A percentile compares a stretch with the other conserved stretches of the same genome.
Evolutionary conservation across 53 echinoderm and acorn worm genomes (phyloP).

Genomic region (Paracentrotus lividus): DNA sequence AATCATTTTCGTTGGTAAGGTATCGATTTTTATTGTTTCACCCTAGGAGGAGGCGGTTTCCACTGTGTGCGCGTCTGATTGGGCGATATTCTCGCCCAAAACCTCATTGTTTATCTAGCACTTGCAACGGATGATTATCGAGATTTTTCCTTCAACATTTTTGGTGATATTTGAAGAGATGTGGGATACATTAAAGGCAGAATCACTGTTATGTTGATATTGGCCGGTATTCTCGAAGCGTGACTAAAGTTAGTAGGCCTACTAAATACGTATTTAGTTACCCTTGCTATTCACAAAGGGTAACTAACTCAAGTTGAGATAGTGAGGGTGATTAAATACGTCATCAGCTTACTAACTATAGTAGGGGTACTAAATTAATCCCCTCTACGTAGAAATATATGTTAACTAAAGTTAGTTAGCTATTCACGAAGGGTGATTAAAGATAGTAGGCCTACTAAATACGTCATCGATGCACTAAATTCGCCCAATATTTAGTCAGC

Average conservation of each 20-base stretch:
- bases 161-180: not conserved
- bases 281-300: too few relatives aligned
- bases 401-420: too few relatives aligned
- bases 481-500: too few relatives aligned
- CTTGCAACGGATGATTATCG: not conserved
- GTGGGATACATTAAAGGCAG: not conserved
- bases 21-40: conserved; percentile 18
- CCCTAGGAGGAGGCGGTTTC: not conserved
- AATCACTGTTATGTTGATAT: not conserved
- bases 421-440: too few relatives aligned
- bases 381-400: too few relatives aligned
- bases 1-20: not conserved
- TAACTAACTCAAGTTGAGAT: too few relatives aligned
- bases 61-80: not conserved
- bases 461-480: too few relatives aligned
- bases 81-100: conserved; percentile 24
- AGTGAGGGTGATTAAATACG: too few relatives aligned
- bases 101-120: conserved; percentile 30
- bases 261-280: too few relatives aligned
- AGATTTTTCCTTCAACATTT: not conserved
- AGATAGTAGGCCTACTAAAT: too few relatives aligned
- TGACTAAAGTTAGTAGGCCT: not conserved
- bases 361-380: too few relatives aligned
- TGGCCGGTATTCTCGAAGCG: not conserved
- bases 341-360: too few relatives aligned